Conservation (phyloP, 2,888 invertebrate genomes). For the Stegophylla sp. region DNA sequence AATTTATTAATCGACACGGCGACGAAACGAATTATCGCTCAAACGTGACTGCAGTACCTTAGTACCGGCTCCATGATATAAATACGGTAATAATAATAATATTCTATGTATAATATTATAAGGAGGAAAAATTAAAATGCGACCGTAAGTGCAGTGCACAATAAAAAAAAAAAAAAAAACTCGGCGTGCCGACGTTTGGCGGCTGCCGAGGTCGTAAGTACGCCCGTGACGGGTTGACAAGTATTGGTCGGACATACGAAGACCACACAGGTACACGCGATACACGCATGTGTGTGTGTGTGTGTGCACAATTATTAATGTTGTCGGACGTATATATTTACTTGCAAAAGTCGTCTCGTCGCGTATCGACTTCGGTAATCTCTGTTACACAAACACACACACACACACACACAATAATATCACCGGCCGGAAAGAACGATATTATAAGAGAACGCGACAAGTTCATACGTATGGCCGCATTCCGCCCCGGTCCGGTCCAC, state of each 20-base stretch:
- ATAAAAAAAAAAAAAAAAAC: background rate
- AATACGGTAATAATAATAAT: background rate
- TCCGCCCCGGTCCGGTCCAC: background rate
- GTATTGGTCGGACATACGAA: conserved; percentile 12
- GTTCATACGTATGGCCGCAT: conserved; percentile 3
- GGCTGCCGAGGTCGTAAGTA: background rate
- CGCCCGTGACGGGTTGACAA: conserved; percentile 31
- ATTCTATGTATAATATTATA: background rate
- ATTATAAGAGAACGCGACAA: background rate
- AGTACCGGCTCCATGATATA: background rate
- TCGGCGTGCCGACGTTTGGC: background rate
- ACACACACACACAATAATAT: too few species aligned
- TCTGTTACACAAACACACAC: background rate
- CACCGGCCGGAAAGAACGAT: too few species aligned
- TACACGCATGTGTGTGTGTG: background rate
- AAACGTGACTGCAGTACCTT: background rate
- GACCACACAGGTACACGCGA: conserved; percentile 21
- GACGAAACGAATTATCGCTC: background rate
- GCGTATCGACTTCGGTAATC: conserved; percentile 27
- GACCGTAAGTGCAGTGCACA: too few species aligned
- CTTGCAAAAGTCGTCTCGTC: background rate
- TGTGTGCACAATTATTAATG: conserved; percentile 12
- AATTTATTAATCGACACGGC: background rate
- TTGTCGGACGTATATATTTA: background rate
- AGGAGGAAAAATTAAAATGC: too few species aligned